These are phyloP conservation scores for Drosophila subquinaria DNA, from an alignment of 2,888 invertebrate species.

Conservation along the genomic window DNA sequence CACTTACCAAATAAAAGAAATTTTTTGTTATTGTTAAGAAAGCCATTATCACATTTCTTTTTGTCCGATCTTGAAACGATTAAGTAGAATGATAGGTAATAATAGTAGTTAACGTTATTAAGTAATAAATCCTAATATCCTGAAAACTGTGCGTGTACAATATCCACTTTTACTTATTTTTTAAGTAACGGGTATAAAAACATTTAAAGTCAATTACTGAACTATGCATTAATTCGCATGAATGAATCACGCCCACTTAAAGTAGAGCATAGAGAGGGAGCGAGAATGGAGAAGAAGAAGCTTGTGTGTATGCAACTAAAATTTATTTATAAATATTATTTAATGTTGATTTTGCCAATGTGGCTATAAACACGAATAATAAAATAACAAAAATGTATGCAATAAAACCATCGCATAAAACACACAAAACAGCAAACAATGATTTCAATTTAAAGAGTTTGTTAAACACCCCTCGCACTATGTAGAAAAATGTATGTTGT, in stretches of 20 bases:
- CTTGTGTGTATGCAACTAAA: conserved; percentile 15
- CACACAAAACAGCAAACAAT: conserved; percentile 18
- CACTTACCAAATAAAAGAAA: too few species aligned
- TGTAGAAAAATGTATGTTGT: background rate
- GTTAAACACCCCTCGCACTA: conserved; percentile 3
- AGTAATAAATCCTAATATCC: too few species aligned
- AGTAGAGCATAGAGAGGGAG: background rate
- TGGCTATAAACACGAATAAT: conserved; percentile 19
- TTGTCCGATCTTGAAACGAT: too few species aligned
- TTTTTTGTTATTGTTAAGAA: too few species aligned
- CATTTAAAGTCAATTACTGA: conserved; percentile 43
- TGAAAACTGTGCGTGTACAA: too few species aligned
- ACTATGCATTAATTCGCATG: conserved; percentile 29
- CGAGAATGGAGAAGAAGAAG: background rate
- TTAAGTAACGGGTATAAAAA: conserved; percentile 2
- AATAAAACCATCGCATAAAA: conserved; percentile 8
- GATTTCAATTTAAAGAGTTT: conserved; percentile 18
- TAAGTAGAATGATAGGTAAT: too few species aligned
- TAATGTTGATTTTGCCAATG: conserved; percentile 25
- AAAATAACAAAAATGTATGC: background rate
- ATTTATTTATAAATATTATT: conserved; percentile 45
- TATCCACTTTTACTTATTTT: too few species aligned
- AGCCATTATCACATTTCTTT: too few species aligned
- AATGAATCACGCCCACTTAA: conserved; percentile 12
- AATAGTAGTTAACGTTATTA: too few species aligned